Base-by-base conservation (phyloP, 2,113 vertebrate genomes). In the Atherinomorus stipes region DNA sequence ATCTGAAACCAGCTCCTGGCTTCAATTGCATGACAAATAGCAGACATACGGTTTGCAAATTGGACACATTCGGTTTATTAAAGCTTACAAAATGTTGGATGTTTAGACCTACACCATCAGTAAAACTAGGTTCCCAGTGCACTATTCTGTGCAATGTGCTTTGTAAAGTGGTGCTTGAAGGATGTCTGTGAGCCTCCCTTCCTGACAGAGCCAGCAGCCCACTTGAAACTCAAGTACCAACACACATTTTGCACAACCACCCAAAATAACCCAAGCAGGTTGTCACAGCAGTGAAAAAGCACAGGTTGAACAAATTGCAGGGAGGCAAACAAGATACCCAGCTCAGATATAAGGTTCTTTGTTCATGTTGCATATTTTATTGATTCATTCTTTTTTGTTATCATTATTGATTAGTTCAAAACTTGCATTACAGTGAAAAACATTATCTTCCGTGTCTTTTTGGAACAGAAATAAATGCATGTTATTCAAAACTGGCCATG, bases 221-320 rank as follows among this genome's bases (percentile, higher is more conserved):
- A 90, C 90, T 91, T 88, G 71, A 88, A 83, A 80, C 85, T 90
- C 71, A 83, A 91, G 91, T 83, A 89, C 78, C 76, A 77, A 78
- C 80, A 84, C 71, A 77, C 75, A 88, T 88, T 89, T 91, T 62
- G 78, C 63, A 82, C 85, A 76, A 75, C 60, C 70, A 66, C 85
- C 85, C 71, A 76, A 84, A 90, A 89, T 90, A 92, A 85, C 83
- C 66, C 25, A 2, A 57, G 74, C 75, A 62, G 75, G 63, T 71
- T 71, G 70, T 37, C 0, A 63, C 69, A 37, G 53, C 45, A 59
- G 69, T 61, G 64, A 64, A 80, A 72, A 47, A 58, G 69, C 68
- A 71, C 70, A 64, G 59, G 56, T 57, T 73, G 4, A 26, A 19
- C 69, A 44, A 59, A 68, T 76, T 50, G 58, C 78, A 64, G 53